Evolutionary conservation across 2,797 vertebrate species (phyloP).

Genomic region (Pantherophis alleghaniensis): DNA sequence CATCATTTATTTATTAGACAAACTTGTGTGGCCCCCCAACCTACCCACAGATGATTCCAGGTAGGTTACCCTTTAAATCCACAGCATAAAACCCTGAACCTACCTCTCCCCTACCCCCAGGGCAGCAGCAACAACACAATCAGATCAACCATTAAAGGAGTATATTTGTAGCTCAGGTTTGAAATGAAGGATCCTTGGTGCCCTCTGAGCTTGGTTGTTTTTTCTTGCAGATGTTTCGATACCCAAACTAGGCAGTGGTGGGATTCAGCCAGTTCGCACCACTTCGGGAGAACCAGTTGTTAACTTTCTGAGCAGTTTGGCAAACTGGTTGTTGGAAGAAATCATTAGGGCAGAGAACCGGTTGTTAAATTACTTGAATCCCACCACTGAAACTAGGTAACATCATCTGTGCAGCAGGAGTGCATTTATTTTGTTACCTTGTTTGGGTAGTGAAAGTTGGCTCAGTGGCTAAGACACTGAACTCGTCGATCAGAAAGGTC

Average conservation of each 20-base stretch:
- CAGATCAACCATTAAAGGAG: neutral
- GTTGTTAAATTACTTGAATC: no score
- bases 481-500: no score
- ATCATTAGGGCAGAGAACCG: no score
- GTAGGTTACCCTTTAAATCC: neutral
- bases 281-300: no score
- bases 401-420: neutral
- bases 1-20: neutral
- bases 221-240: no score
- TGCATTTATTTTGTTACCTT: neutral
- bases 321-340: no score
- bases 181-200: neutral
- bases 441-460: neutral
- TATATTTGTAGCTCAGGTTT: neutral
- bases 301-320: no score
- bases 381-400: no score
- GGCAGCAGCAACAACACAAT: neutral
- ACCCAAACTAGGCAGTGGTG: no score
- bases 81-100: neutral
- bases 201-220: no score
- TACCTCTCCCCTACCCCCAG: neutral
- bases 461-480: no score
- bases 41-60: neutral
- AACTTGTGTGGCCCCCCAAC: neutral
- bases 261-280: no score